Evolutionary conservation across 2,113 vertebrate species (phyloP).

Genomic region (Leiothrix lutea): DNA sequence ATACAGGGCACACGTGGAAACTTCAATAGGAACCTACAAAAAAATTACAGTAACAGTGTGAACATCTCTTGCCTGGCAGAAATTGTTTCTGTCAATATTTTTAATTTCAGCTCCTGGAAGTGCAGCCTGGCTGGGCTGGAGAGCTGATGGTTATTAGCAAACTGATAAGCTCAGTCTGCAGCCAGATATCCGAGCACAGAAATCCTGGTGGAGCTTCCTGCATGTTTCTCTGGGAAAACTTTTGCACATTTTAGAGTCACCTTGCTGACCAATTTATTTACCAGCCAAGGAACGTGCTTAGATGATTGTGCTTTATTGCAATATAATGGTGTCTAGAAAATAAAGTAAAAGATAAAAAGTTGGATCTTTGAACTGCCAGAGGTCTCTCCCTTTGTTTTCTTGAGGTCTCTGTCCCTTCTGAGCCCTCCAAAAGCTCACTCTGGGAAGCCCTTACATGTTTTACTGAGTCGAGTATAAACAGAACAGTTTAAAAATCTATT

Average conservation of each 20-base stretch:
- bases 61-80: conserved; percentile 21
- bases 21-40: neutral
- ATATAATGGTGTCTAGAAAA: neutral
- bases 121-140: neutral
- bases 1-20: neutral
- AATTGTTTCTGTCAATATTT: conserved; percentile 48
- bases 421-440: neutral
- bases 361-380: neutral
- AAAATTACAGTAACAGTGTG: neutral
- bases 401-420: neutral
- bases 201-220: neutral
- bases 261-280: neutral
- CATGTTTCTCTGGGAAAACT: neutral
- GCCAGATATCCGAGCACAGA: neutral
- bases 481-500: conserved; percentile 40
- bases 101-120: conserved; percentile 34
- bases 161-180: neutral
- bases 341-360: neutral
- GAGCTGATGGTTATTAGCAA: conserved; percentile 2
- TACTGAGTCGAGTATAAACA: conserved; percentile 3
- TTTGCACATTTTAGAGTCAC: neutral
- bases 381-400: neutral
- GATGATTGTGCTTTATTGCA: neutral
- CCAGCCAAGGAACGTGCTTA: neutral
- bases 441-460: neutral